Base-by-base conservation (phyloP, 2,888 invertebrate genomes). In the Cheilosia soror region DNA sequence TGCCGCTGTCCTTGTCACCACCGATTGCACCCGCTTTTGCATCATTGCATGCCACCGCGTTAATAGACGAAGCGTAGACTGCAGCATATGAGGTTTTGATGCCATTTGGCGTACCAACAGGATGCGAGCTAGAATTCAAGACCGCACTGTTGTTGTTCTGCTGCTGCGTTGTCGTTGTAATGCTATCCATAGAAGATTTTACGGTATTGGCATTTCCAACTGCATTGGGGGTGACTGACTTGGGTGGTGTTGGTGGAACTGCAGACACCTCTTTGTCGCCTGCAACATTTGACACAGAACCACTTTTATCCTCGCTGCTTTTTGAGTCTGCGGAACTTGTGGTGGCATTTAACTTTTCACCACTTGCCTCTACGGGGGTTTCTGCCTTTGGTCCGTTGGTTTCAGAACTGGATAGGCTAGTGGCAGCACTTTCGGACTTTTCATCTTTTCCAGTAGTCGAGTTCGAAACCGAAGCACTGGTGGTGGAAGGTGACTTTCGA, bases 71-170 rank as follows among this genome's bases (percentile, higher is more conserved):
- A 31, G 77, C 84, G 42, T 83, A 84, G 37, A 88, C 89, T 51
- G 90, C 89, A 40, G 90, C 89, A 86, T 90, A 88, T 84, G 88
- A 88, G 62, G 88, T 86, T 69, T 89, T 89, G 44, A 88, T 87
- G 71, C 89, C 89, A 88, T 90, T 87, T 87, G 89, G 89, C 75
- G 89, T 88, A 60, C 85, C 85, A 71, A 58, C 51, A 27, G 77
- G 49, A 57, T 87, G 80, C 53, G 87, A 81, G 51, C 15, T 82
- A 11, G 77, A 69, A 78, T 83, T 79, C 13, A 76, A 33, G n/a
- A 72, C 71, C 37, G 77, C 55, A 60, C 79, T 49, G 71, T 78
- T 6, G 69, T 57, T 69, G 69, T 68, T 68, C 37, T 42, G 82
- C 62, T 81, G 69, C 42, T 88, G 87, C 69, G 82, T 51, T 11